These are phyloP conservation scores for Odontothrips loti DNA, from an alignment of 2,888 invertebrate species.

Conservation along the genomic window DNA sequence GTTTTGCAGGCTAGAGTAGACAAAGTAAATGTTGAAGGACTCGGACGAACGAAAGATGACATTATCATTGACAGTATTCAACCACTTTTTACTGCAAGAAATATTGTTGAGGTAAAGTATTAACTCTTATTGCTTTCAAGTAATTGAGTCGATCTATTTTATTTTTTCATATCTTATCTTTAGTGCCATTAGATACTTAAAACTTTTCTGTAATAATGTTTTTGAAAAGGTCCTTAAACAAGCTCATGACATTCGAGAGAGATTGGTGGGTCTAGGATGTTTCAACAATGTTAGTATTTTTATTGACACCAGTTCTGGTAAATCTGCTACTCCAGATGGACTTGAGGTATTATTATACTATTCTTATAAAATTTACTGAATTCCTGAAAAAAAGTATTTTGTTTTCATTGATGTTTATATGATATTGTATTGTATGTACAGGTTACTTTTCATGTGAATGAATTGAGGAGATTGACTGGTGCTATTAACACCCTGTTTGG, in stretches of 20 bases:
- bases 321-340: constrained; percentile 70
- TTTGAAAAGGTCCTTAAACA: constrained; percentile 47
- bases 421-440: constrained; percentile 45
- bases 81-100: constrained; percentile 75
- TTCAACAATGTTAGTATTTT: constrained; percentile 80
- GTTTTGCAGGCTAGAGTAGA: constrained; percentile 70
- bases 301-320: constrained; percentile 82
- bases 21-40: constrained; percentile 77
- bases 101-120: constrained; percentile 79
- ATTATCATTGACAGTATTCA: constrained; percentile 72
- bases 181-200: neutral
- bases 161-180: constrained; percentile 23
- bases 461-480: constrained; percentile 75
- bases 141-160: neutral
- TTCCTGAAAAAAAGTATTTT: neutral
- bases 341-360: constrained; percentile 58
- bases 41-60: constrained; percentile 83
- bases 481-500: constrained; percentile 83
- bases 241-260: constrained; percentile 61
- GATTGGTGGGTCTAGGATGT: constrained; percentile 78
- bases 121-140: constrained; percentile 37
- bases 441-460: constrained; percentile 83
- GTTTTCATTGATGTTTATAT: neutral
- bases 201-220: constrained; percentile 16
- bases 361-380: neutral